Conservation (phyloP, 92 coral and sea anemone genomes). For the Paramuricea clavata region DNA sequence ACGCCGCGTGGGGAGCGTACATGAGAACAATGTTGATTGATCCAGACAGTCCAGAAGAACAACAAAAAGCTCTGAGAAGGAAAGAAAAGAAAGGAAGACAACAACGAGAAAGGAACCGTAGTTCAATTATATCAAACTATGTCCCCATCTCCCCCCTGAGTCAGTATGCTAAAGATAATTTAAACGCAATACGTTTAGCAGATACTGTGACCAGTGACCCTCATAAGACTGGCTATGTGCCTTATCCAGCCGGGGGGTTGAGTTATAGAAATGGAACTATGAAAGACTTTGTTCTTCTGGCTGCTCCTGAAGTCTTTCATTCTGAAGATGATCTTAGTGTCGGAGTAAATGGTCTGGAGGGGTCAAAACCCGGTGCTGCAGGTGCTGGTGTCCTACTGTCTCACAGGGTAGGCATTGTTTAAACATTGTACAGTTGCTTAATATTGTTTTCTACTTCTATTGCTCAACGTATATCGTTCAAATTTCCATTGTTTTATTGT, state of each 20-base stretch:
- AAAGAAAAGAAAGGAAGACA: slow-evolving; percentile 6
- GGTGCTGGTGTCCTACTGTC: slow-evolving; percentile 88
- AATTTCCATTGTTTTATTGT: not conserved
- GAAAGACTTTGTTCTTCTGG: slow-evolving; percentile 75
- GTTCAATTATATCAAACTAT: slow-evolving; percentile 54
- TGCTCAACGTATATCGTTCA: not conserved
- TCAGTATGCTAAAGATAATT: slow-evolving; percentile 60
- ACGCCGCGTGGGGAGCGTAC: slow-evolving; percentile 96
- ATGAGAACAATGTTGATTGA: slow-evolving; percentile 84
- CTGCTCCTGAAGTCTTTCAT: slow-evolving; percentile 69
- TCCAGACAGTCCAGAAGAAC: slow-evolving; percentile 35
- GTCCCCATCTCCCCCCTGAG: slow-evolving; percentile 78
- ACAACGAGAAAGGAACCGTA: not conserved
- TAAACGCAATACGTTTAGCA: slow-evolving; percentile 66
- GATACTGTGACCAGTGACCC: slow-evolving; percentile 91
- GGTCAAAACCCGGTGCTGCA: slow-evolving; percentile 95
- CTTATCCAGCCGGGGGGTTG: slow-evolving; percentile 86
- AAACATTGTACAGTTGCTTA: not conserved
- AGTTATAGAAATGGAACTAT: slow-evolving; percentile 80
- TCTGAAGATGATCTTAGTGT: slow-evolving; percentile 68
- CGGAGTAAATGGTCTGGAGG: slow-evolving; percentile 84
- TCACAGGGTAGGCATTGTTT: slow-evolving; percentile 76
- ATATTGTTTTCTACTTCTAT: no score
- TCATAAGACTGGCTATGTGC: slow-evolving; percentile 86
- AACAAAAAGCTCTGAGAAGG: not conserved